These are phyloP conservation scores for Lasioglossum marginatum DNA, from an alignment of 2,888 invertebrate genomes.

Conservation along the genomic window DNA sequence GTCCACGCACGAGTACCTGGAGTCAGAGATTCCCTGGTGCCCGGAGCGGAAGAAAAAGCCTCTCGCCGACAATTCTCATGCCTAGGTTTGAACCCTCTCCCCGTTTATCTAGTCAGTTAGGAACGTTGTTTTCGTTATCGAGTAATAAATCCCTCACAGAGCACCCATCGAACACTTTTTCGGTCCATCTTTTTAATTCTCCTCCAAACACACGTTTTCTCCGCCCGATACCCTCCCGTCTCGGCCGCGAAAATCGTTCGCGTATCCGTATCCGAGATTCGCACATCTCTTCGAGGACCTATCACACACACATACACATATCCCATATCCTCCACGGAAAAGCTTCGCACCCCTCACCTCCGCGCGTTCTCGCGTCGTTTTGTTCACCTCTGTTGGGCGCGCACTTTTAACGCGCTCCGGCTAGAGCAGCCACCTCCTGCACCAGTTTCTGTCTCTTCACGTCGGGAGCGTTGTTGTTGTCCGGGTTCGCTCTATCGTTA, in stretches of 20 bases:
- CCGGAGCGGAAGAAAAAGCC: slow-evolving; percentile 53
- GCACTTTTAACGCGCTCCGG: slow-evolving; percentile 77
- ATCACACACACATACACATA: not conserved
- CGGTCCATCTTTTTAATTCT: slow-evolving; percentile 3
- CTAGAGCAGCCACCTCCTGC: slow-evolving; percentile 80
- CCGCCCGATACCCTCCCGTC: slow-evolving; percentile 7
- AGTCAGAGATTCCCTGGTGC: slow-evolving; percentile 40
- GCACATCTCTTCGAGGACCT: not conserved
- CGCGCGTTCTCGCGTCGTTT: not conserved
- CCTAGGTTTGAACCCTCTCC: slow-evolving; percentile 50
- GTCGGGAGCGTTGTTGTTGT: slow-evolving; percentile 82
- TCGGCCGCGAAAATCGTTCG: not conserved
- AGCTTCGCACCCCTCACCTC: not conserved
- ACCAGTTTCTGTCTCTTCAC: slow-evolving; percentile 78
- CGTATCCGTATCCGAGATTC: not conserved
- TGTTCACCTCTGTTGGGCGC: not conserved
- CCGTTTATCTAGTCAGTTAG: slow-evolving; percentile 65
- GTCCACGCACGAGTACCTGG: slow-evolving; percentile 57
- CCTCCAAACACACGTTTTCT: not conserved
- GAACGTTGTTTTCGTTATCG: slow-evolving; percentile 70
- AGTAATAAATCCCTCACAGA: slow-evolving; percentile 48
- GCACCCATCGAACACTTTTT: slow-evolving; percentile 46
- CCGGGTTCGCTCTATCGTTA: slow-evolving; percentile 69
- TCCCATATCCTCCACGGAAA: not conserved
- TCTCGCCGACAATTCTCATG: slow-evolving; percentile 47